Conservation (phyloP, 23 tunicate genomes). For the Ciona savignyi region DNA sequence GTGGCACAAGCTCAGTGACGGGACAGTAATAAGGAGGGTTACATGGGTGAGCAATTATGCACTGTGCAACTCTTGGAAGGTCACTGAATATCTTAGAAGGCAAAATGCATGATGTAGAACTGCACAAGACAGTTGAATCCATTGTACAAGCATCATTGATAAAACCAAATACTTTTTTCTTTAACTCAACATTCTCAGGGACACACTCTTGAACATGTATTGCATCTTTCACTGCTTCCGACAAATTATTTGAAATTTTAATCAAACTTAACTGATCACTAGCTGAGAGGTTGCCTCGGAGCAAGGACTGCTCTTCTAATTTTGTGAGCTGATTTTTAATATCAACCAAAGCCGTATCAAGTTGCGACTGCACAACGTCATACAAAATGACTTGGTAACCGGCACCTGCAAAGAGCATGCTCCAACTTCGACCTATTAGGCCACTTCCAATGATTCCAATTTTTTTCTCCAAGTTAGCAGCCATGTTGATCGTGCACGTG, state of each 20-base stretch:
- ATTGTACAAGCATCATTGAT: slow-evolving; percentile 41
- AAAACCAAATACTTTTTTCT: slow-evolving; percentile 54
- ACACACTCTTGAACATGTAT: slow-evolving; percentile 92
- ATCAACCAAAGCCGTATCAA: slow-evolving; percentile 27
- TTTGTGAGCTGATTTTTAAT: slow-evolving; percentile 49
- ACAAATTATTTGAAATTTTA: slow-evolving; percentile 32
- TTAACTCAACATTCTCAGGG: slow-evolving; percentile 79
- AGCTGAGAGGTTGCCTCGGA: slow-evolving; percentile 70
- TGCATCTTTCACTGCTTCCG: slow-evolving; percentile 56
- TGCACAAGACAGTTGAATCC: slow-evolving; percentile 56
- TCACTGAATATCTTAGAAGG: slow-evolving; percentile 69
- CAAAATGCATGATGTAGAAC: slow-evolving; percentile 89
- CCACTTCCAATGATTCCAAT: slow-evolving; percentile 69
- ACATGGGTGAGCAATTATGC: slow-evolving; percentile 88
- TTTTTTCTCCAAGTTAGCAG: too few species aligned
- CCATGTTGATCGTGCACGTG: too few species aligned
- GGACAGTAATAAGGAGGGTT: slow-evolving; percentile 94
- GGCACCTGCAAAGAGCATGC: slow-evolving; percentile 94
- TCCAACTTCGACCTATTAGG: slow-evolving; percentile 90
- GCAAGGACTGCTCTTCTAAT: slow-evolving; percentile 49
- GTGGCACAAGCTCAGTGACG: slow-evolving; percentile 88
- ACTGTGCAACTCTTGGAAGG: slow-evolving; percentile 48
- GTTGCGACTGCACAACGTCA: slow-evolving; percentile 50
- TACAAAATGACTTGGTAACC: slow-evolving; percentile 75
- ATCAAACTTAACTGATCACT: slow-evolving; percentile 62